Evolutionary conservation across 2,888 invertebrate species (phyloP), one percentile per base, ranked within the genome.

Genomic region (Halictus ligatus): DNA sequence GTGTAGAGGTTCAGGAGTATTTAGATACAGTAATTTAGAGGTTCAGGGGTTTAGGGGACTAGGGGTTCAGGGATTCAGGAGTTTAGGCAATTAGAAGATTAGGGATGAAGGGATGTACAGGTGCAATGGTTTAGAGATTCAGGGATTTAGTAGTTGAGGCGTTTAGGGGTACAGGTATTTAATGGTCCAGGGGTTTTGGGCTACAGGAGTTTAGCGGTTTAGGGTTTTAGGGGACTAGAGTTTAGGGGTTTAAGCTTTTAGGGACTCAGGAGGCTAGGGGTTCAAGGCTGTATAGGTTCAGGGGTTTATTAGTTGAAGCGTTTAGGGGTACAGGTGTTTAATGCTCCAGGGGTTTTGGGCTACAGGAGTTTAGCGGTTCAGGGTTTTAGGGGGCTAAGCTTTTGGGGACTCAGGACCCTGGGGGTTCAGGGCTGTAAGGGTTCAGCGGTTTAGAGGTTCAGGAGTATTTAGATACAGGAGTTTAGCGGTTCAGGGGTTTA

Each of bases 131-230:
- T 0, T 3, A n/a, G 2, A 10, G 3, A 10, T 54, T n/a, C 54
- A n/a, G n/a, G 3, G 10, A 0, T 21, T 21, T 54, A n/a, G 8
- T 2, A 1, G 2, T 0, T 6, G 0, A 54, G 5, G 21, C 0
- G 8, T 54, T 21, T 8, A 54, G 54, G 0, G 54, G 0, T 21
- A 8, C 21, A 21, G 7, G 2, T 7, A 7, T 50, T 21, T 8
- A 54, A 0, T 2, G 21, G n/a, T n/a, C 4, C 10, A 10, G 54
- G n/a, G 1, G 4, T 46, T 46, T 35, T 1, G 35, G 35, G 4
- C 1, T 1, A 0, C 5, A 35, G 35, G 35, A 1, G 35, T 35
- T 50, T 18, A 54, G 21, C 3, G 2, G 1, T n/a, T 21, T 8
- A n/a, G 10, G 3, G 10, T 2, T 35, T 35, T 2, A 35, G 29